These are phyloP conservation scores for Spatula clypeata DNA, from an alignment of 2,797 vertebrate species.

Conservation along the genomic window DNA sequence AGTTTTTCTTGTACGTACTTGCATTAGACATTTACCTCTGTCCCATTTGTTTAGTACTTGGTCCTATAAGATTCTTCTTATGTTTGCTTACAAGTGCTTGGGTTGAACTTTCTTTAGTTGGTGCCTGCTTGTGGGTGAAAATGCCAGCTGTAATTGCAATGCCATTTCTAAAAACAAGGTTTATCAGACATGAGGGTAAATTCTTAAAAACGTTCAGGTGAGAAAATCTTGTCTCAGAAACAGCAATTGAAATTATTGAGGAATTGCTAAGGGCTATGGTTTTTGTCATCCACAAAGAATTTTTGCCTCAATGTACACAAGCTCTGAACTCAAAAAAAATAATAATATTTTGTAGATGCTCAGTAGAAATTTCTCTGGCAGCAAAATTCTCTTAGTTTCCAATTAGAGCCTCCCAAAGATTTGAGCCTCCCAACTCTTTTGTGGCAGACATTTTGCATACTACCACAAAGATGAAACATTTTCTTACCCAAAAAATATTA, in stretches of 20 bases:
- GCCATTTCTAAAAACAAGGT: background rate
- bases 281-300: background rate
- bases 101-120: background rate
- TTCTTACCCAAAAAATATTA: background rate
- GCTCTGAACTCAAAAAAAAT: background rate
- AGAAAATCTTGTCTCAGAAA: background rate
- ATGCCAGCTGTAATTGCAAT: background rate
- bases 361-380: background rate
- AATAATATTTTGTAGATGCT: background rate
- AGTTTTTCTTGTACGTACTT: background rate
- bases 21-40: background rate
- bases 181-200: background rate
- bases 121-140: background rate
- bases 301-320: background rate
- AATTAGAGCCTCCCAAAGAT: background rate
- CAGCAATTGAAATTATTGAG: background rate
- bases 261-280: background rate
- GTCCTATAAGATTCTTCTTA: background rate
- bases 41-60: background rate
- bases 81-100: background rate
- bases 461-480: background rate
- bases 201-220: background rate
- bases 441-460: background rate
- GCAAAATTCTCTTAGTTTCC: constrained; percentile 4
- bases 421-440: background rate